Conservation (phyloP, 2,797 vertebrate species). For the Luscinia luscinia region DNA sequence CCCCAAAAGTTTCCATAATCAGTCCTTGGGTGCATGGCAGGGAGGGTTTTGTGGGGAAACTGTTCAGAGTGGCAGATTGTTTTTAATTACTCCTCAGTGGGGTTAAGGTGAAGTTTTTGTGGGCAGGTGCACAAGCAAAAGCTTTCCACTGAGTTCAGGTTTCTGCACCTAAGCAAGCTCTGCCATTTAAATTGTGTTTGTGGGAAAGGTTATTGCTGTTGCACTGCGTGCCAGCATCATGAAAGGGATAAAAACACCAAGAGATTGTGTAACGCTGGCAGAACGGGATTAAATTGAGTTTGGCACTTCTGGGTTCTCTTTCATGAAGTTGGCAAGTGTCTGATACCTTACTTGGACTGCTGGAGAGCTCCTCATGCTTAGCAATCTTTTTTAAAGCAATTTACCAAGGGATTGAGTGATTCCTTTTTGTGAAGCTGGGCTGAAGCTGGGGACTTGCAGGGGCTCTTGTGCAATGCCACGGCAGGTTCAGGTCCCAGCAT, state of each 20-base stretch:
- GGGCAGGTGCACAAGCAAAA: not conserved
- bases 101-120: not conserved
- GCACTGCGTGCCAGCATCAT: accelerated
- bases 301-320: not conserved
- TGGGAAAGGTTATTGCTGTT: not conserved
- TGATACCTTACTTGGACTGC: not conserved
- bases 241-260: not conserved
- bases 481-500: not conserved
- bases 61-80: not conserved
- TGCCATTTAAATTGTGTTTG: not conserved
- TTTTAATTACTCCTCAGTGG: accelerated
- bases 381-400: not conserved
- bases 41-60: not conserved
- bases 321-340: not conserved
- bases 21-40: not conserved
- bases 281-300: not conserved
- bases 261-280: accelerated
- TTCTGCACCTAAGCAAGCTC: not conserved
- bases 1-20: not conserved
- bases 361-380: not conserved
- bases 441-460: not conserved
- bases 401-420: not conserved
- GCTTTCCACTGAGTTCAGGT: not conserved
- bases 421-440: not conserved
- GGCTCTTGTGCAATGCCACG: not conserved